Evolutionary conservation across 2,888 invertebrate species (phyloP), one percentile per base, ranked within the genome.

Genomic region (Amphipoea oculea): DNA sequence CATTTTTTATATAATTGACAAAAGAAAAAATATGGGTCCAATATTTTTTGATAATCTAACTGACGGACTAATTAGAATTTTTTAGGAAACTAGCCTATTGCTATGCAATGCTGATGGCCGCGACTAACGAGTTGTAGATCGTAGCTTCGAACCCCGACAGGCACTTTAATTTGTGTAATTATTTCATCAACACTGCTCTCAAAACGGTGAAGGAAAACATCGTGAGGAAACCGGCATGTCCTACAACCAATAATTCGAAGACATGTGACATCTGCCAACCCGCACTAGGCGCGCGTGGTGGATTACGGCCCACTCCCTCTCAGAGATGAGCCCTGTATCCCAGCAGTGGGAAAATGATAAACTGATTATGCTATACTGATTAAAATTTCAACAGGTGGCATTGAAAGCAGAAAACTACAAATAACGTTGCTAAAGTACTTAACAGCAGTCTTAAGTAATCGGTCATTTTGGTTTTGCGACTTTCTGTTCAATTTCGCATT

Each of bases 401-500:
- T 76, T 83, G 86, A 82, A 87, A 78, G 42, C 66, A 65, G 51
- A 75, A 79, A 77, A 72, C 69, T 66, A 75, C 69, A 77, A 88
- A 79, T 60, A 77, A 79, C 62, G 57, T 88, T 83, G 73, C 76
- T 65, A 78, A 81, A 85, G 66, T 81, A 62, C 54, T 78, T 11
- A 23, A 11, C 40, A 11, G 6, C 71, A 42, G 40, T 42, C 36
- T 87, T 86, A 78, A 29, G 83, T 87, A 88, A 88, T 79, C 73
- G 17, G 48, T 68, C 1, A 74, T 69, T 74, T 76, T 69, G 69
- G 51, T 73, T 83, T 45, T 51, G 57, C 48, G 42, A 74, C 68
- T 85, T 88, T 88, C 70, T 74, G 71, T 79, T 80, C 76, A 77
- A 79, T 74, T 69, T 78, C 45, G 78, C 74, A 74, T 75, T 71